Conservation (phyloP, 2,797 vertebrate genomes). For the Rachycentron canadum region DNA sequence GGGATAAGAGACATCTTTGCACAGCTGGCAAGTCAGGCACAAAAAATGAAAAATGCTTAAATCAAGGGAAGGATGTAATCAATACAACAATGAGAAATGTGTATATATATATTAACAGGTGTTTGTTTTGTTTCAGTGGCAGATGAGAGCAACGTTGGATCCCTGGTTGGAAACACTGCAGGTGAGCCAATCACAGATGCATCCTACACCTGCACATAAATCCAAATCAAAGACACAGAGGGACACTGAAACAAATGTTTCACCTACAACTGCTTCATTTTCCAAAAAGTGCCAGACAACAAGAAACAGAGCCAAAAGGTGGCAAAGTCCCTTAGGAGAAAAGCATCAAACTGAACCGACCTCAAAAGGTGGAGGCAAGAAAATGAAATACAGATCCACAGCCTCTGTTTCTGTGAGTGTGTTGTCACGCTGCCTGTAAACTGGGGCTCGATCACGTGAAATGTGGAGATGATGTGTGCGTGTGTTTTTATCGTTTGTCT, state of each 20-base stretch:
- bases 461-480: slow-evolving; percentile 1
- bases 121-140: slow-evolving; percentile 71
- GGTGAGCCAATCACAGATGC: slow-evolving; percentile 57
- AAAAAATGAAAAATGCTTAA: slow-evolving; percentile 9
- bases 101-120: slow-evolving; percentile 15
- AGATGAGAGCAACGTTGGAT: slow-evolving; percentile 75
- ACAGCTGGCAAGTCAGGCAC: neutral
- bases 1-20: slow-evolving; percentile 1
- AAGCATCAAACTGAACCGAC: neutral
- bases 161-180: slow-evolving; percentile 48
- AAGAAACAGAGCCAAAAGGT: neutral
- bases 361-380: neutral
- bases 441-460: neutral
- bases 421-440: neutral
- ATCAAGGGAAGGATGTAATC: neutral
- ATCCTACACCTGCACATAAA: neutral
- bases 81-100: neutral
- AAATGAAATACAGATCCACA: neutral
- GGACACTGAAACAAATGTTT: neutral
- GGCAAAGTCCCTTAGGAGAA: neutral
- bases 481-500: slow-evolving; percentile 15
- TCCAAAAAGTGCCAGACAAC: no score
- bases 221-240: neutral
- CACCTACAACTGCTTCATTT: neutral
- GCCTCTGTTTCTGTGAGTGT: neutral